phyloP scores from a whole-genome alignment of 2,888 invertebrate species.

The Blastobasis lacticolella region DNA sequence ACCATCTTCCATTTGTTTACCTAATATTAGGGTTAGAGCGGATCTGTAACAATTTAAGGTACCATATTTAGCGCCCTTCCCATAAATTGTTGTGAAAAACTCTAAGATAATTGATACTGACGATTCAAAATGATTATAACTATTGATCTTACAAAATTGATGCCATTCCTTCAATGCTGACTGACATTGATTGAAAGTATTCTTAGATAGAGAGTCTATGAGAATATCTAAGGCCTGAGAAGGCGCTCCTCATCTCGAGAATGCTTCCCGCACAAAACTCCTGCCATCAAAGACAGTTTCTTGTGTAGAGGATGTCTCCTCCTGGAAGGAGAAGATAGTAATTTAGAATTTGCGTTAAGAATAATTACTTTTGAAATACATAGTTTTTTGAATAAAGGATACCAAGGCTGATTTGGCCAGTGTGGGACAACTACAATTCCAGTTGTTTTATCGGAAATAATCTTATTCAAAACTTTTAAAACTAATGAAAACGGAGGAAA shows the following conservation, averaged over 20 bases:
- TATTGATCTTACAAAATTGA: not conserved
- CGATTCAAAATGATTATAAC: not conserved
- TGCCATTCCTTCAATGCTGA: not conserved
- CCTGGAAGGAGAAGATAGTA: slow-evolving; percentile 7
- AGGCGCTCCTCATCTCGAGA: slow-evolving; percentile 2
- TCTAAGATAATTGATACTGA: not conserved
- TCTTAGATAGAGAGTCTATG: slow-evolving; percentile 1
- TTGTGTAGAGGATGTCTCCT: slow-evolving; percentile 4
- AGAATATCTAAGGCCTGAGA: slow-evolving; percentile 7
- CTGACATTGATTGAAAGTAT: slow-evolving; percentile 1
- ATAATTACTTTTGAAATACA: slow-evolving; percentile 2
- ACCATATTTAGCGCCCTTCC: not conserved
- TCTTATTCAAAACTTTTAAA: slow-evolving; percentile 22
- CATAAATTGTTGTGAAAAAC: not conserved
- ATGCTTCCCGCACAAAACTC: slow-evolving; percentile 8
- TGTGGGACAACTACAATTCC: slow-evolving; percentile 27
- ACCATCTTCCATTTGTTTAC: slow-evolving; percentile 5
- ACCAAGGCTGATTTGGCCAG: slow-evolving; percentile 28
- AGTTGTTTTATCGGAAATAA: slow-evolving; percentile 20
- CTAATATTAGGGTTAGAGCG: not conserved
- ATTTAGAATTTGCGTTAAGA: slow-evolving; percentile 1
- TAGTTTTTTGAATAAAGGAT: slow-evolving; percentile 17
- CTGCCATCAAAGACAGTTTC: slow-evolving; percentile 6
- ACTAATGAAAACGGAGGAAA: slow-evolving; percentile 26
- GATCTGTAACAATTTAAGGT: not conserved